Evolutionary conservation across 2,888 invertebrate species (phyloP), one percentile per base, ranked within the genome.

Genomic region (Ichneumon xanthorius): DNA sequence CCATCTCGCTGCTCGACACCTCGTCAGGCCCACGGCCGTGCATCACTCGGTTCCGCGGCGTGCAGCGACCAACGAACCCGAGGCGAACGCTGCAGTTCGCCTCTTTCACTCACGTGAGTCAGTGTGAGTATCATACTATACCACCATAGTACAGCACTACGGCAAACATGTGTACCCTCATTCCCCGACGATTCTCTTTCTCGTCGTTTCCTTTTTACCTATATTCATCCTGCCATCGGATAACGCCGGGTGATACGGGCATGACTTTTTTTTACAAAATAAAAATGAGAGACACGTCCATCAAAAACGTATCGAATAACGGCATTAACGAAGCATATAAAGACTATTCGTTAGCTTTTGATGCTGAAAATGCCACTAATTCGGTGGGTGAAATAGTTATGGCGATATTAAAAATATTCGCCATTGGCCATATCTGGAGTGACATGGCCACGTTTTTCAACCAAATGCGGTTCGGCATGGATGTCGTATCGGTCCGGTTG

Each of bases 1-100:
- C 88, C 85, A 87, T 88, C 85, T 85, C 73, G 86, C 77, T 86
- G 87, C 88, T 88, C 88, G 89, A 89, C 89, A 89, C 88, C 89
- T 89, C 88, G 85, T 88, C 88, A 87, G 87, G 53, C 79, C 85
- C 76, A 81, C 79, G 84, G 82, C 82, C 85, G 86, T 87, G 82
- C 84, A 86, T 88, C 87, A 87, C 88, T 86, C 86, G 72, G 76
- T 72, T 81, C 81, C 72, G 76, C 75, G 75, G 72, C 81, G 37
- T 63, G 70, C 65, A 76, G 77, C 71, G 76, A 77, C 58, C 48
- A 53, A 19, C n/a, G 45, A 40, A 16, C 40, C 80, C 71, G 72
- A 67, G 50, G 63, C 67, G 40, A 82, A 80, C 67, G 67, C 67
- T 80, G 80, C 85, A 81, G 72, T 83, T 55, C 81, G 77, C 72